These are phyloP conservation scores for Hyla sarda DNA, from an alignment of 2,113 vertebrate species.

Conservation along the genomic window DNA sequence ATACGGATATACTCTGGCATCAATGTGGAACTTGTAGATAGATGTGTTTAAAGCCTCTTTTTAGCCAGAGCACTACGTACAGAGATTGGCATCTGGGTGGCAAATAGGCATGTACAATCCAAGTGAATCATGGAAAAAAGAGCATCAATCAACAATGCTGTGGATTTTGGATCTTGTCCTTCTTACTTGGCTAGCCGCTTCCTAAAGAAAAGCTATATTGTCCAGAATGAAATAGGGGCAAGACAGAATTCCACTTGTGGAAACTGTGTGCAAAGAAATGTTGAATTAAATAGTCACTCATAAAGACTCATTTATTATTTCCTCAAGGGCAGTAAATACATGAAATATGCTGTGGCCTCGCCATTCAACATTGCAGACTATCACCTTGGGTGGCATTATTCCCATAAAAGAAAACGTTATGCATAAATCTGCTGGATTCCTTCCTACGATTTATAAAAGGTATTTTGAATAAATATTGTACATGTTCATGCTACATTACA, in stretches of 20 bases:
- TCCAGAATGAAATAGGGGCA: conserved; percentile 26
- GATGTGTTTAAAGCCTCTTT: background rate
- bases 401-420: background rate
- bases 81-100: background rate
- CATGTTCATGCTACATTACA: background rate
- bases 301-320: conserved; percentile 31
- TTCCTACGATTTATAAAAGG: background rate
- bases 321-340: conserved; percentile 1
- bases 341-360: background rate
- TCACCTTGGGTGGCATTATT: conserved; percentile 15
- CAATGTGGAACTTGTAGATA: background rate
- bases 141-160: conserved; percentile 34
- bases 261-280: conserved; percentile 40
- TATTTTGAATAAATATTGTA: background rate
- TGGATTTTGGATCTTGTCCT: conserved; percentile 39
- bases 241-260: conserved; percentile 45
- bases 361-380: background rate
- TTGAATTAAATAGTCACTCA: conserved; percentile 16
- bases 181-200: background rate
- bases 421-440: background rate
- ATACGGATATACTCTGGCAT: background rate
- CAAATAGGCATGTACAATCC: background rate
- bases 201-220: conserved; percentile 28
- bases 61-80: conserved; percentile 4
- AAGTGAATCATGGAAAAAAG: conserved; percentile 24